Evolutionary conservation across 1,140 invertebrate genomes (phyloP).

Genomic region (Bombus superbus): DNA sequence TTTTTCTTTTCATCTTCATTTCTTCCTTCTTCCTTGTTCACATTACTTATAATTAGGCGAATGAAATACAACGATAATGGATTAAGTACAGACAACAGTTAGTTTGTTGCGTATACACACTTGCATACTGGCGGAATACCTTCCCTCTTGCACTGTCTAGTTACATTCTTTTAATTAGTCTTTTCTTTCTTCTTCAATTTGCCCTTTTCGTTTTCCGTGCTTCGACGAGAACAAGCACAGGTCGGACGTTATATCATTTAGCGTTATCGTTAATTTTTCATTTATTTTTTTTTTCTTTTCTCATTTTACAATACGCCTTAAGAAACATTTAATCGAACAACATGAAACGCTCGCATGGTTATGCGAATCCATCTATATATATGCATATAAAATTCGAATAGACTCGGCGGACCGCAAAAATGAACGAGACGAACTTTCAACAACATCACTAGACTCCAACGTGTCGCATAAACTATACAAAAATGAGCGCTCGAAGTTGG

Average conservation of each 20-base stretch:
- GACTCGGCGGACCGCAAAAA: slow-evolving; percentile 70
- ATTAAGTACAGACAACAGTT: slow-evolving; percentile 56
- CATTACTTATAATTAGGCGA: slow-evolving; percentile 51
- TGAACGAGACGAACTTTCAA: slow-evolving; percentile 72
- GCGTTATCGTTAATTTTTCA: slow-evolving; percentile 34
- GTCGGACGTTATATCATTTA: slow-evolving; percentile 61
- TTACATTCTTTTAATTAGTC: neutral
- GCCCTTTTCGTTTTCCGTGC: slow-evolving; percentile 34
- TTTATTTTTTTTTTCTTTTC: slow-evolving; percentile 25
- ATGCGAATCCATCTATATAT: slow-evolving; percentile 63
- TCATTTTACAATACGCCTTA: slow-evolving; percentile 54
- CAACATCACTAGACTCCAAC: slow-evolving; percentile 73
- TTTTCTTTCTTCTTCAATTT: neutral
- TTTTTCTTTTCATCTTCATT: neutral
- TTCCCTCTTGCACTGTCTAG: neutral
- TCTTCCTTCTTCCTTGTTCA: neutral
- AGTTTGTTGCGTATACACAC: slow-evolving; percentile 38
- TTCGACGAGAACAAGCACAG: slow-evolving; percentile 61
- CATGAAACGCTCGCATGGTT: slow-evolving; percentile 61
- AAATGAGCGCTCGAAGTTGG: slow-evolving; percentile 73
- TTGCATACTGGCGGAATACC: slow-evolving; percentile 43
- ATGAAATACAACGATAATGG: slow-evolving; percentile 56
- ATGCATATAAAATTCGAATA: slow-evolving; percentile 69
- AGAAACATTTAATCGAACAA: slow-evolving; percentile 71
- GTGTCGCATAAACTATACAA: slow-evolving; percentile 78